These are phyloP conservation scores for Boleophthalmus pectinirostris DNA, from an alignment of 2,113 vertebrate species.

Conservation along the genomic window DNA sequence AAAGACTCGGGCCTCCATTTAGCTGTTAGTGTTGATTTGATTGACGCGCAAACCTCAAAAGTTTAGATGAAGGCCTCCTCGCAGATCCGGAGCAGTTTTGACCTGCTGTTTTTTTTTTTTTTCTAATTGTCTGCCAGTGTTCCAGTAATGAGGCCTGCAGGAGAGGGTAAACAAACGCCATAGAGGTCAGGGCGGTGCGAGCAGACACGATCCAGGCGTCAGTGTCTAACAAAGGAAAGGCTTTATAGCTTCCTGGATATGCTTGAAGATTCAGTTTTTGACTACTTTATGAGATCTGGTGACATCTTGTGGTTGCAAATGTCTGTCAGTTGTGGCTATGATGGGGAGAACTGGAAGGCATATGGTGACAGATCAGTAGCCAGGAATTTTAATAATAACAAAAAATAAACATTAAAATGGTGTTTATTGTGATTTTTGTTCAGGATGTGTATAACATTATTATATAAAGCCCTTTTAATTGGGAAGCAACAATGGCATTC, in stretches of 20 bases:
- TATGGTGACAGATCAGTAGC: background rate
- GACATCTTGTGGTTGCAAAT: background rate
- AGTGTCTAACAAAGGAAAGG: constrained; percentile 29
- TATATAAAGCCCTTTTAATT: background rate
- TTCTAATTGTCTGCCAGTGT: constrained; percentile 28
- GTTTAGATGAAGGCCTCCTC: constrained; percentile 33
- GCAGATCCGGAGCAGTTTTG: constrained; percentile 18
- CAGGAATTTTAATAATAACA: background rate
- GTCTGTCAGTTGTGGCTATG: background rate
- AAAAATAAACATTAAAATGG: background rate
- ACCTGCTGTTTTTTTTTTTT: constrained; percentile 26
- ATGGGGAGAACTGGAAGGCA: background rate
- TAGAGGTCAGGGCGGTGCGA: constrained; percentile 16
- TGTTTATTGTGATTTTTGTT: background rate
- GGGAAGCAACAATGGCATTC: background rate
- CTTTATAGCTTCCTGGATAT: background rate
- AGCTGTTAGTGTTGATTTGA: constrained; percentile 36
- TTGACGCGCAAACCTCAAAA: constrained; percentile 41
- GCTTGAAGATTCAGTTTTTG: background rate
- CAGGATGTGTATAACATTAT: background rate
- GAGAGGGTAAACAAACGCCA: constrained; percentile 40
- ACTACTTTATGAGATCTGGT: background rate
- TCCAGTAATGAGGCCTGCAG: constrained; percentile 47
- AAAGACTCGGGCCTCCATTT: constrained; percentile 31
- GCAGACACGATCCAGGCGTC: constrained; percentile 21